Base-by-base conservation (phyloP, 2,113 vertebrate species). In the Oxygymnocypris stewartii region DNA sequence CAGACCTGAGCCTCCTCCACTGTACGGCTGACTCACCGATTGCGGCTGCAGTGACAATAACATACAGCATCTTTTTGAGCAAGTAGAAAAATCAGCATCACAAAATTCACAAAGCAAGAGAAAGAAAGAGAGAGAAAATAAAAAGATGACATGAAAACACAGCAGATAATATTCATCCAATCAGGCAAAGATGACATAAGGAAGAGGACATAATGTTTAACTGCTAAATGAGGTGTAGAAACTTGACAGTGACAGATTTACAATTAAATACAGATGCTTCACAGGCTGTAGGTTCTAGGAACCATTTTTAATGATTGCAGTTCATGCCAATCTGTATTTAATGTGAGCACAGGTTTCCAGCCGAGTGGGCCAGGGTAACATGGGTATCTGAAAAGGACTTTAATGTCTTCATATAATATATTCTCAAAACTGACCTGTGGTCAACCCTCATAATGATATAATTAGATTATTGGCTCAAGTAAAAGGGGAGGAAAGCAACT, bases 31-130 rank as follows among this genome's bases (percentile, higher is more conserved):
- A 90, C 73, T 88, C 87, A 85, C 54, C 28, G 89, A 95, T 93
- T 96, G 97, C 94, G 97, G 95, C 96, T 97, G 97, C 95, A 97
- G 97, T 90, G 95, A 98, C 95, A 97, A 96, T 94, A 96, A 97
- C 95, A 99, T 95, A 98, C 92, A 96, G 96, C 95, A 96, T 95
- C 94, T 97, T 96, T 94, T 95, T 94, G 95, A 94, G 90, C 78
- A 61, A 88, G 80, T 59, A 95, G 93, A 95, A 95, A 79, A 92
- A 80, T 93, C 94, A 92, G 91, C 94, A 84, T 84, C 75, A 87
- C 59, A 85, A 91, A 85, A 92, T 85, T 92, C 28, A 91, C 67
- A 93, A 79, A 92, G 14, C 89, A 87, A 84, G 77, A 88, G 69
- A 61, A 89, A 86, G 16, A 88, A 6, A 85, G 80, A 85, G 47